phyloP scores from a whole-genome alignment of 2,113 vertebrate species.

The Microtus pennsylvanicus region DNA sequence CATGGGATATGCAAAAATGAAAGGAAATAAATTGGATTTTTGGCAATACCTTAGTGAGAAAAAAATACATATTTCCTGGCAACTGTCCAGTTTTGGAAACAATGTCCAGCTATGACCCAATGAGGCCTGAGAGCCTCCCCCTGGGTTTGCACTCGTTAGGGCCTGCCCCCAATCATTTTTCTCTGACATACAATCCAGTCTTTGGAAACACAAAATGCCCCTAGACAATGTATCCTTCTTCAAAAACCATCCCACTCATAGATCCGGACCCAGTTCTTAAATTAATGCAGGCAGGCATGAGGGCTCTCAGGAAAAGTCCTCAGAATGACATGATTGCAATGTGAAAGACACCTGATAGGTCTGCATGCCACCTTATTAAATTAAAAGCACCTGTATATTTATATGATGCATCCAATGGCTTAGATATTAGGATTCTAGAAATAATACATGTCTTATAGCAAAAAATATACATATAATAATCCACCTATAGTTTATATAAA shows the following conservation, averaged over 20 bases:
- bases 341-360: constrained; percentile 75
- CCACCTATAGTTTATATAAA: constrained; percentile 88
- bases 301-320: constrained; percentile 76
- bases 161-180: constrained; percentile 75
- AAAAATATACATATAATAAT: constrained; percentile 92
- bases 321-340: constrained; percentile 66
- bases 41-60: constrained; percentile 69
- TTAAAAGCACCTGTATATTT: constrained; percentile 91
- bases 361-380: constrained; percentile 84
- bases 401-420: constrained; percentile 89
- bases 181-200: constrained; percentile 46
- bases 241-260: constrained; percentile 80
- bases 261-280: constrained; percentile 81
- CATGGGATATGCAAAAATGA: background rate
- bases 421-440: constrained; percentile 88
- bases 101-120: constrained; percentile 65
- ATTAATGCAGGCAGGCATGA: constrained; percentile 82
- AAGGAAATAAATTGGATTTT: constrained; percentile 49
- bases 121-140: constrained; percentile 65
- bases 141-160: constrained; percentile 64
- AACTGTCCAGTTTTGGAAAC: constrained; percentile 77
- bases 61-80: constrained; percentile 74
- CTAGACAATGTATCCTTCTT: constrained; percentile 79
- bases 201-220: constrained; percentile 66
- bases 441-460: constrained; percentile 90